A percentile compares a stretch with the other conserved stretches of the same genome.
These are phyloP conservation scores for Stercorarius parasiticus DNA, from an alignment of 2,113 vertebrate species.

Conservation along the genomic window DNA sequence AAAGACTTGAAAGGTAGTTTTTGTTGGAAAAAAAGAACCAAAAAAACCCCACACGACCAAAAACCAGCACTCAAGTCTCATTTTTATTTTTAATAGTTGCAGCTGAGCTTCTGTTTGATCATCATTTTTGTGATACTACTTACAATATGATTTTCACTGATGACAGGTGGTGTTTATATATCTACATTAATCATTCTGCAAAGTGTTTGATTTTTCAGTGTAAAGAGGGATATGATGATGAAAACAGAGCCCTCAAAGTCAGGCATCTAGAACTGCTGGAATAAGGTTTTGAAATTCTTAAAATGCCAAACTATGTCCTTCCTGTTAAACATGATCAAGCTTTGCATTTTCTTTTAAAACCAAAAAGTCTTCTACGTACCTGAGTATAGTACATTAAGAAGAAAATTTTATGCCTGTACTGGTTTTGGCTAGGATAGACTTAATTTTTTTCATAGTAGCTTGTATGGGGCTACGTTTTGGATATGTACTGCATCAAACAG, in stretches of 20 bases:
- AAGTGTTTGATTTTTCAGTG: background rate
- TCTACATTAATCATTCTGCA: background rate
- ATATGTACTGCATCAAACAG: background rate
- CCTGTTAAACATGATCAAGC: background rate
- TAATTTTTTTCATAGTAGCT: background rate
- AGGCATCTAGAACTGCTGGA: background rate
- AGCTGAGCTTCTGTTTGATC: background rate
- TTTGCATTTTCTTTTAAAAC: background rate
- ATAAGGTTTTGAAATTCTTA: background rate
- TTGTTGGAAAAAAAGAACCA: background rate
- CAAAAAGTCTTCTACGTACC: background rate
- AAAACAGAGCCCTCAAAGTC: background rate
- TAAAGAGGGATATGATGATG: background rate
- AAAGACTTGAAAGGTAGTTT: background rate
- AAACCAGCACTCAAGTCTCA: accelerated
- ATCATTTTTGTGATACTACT: background rate
- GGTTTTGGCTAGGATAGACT: background rate
- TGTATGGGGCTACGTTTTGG: background rate
- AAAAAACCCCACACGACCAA: background rate
- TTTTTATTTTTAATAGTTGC: background rate
- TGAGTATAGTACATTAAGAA: background rate
- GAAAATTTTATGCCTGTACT: background rate
- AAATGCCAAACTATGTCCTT: background rate
- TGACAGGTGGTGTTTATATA: background rate
- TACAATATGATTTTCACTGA: background rate